phyloP scores from a whole-genome alignment of 2,797 vertebrate genomes.

The Sparidentex hasta region DNA sequence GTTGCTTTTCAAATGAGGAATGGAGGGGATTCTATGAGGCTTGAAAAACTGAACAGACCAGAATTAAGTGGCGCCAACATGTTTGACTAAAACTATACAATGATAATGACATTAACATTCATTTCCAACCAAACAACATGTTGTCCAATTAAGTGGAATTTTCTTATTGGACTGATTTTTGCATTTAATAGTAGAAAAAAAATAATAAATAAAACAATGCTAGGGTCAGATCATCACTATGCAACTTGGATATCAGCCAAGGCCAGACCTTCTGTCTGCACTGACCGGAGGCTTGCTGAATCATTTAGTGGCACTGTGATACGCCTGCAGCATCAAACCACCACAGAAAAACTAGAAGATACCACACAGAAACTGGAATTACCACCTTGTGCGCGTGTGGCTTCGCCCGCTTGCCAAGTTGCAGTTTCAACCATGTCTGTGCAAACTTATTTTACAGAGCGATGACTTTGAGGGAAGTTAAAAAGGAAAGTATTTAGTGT shows the following conservation, averaged over 20 bases:
- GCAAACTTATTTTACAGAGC: no score
- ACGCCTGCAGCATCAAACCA: constrained; percentile 11
- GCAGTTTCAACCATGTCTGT: no score
- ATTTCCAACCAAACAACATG: not conserved
- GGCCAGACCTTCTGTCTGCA: constrained; percentile 34
- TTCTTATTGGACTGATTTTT: not conserved
- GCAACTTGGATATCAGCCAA: constrained; percentile 23
- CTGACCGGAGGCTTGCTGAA: constrained; percentile 38
- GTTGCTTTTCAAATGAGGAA: no score
- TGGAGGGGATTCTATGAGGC: no score
- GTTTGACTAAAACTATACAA: not conserved
- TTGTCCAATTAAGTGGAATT: not conserved
- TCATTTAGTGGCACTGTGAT: constrained; percentile 47
- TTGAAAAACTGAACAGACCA: not conserved
- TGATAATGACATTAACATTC: not conserved
- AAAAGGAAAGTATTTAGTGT: no score
- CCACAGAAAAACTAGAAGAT: not conserved
- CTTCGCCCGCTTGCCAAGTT: no score
- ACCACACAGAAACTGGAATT: not conserved
- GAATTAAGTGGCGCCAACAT: not conserved
- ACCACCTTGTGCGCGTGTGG: no score
- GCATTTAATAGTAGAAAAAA: not conserved
- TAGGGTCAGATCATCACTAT: constrained; percentile 19
- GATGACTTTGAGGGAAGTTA: no score
- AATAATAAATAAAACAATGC: not conserved